These are phyloP conservation scores for Thamnophis elegans DNA, from an alignment of 2,797 vertebrate genomes.

Conservation along the genomic window DNA sequence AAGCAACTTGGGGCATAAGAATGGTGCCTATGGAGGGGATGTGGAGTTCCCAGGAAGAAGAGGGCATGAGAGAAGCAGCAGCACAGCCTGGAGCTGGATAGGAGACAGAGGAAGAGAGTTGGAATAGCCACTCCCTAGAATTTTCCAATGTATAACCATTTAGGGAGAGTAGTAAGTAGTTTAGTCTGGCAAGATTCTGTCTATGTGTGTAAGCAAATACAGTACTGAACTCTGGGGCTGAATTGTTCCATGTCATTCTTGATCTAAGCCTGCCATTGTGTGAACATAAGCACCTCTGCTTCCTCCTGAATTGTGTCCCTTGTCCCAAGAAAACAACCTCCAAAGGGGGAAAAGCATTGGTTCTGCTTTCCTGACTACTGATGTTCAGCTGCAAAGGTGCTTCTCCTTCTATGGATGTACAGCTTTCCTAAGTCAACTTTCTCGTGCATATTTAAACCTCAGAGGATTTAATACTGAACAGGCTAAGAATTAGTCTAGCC, in stretches of 20 bases:
- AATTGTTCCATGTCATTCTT: neutral
- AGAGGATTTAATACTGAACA: neutral
- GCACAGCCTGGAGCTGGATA: neutral
- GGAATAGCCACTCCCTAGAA: neutral
- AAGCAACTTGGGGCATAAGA: neutral
- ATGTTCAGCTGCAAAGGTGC: neutral
- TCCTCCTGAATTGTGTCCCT: neutral
- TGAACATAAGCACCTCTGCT: neutral
- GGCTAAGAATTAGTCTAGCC: neutral
- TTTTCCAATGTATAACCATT: neutral
- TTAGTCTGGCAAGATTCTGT: neutral
- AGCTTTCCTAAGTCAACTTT: neutral
- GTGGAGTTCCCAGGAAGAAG: neutral
- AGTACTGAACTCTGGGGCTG: neutral
- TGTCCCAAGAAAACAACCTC: neutral
- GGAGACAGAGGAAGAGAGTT: neutral
- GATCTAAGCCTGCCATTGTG: neutral
- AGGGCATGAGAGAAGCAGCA: neutral
- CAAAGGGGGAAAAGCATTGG: neutral
- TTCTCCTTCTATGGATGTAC: neutral
- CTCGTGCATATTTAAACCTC: neutral
- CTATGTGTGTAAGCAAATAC: neutral
- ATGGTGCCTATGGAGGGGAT: neutral
- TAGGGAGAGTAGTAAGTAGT: neutral
- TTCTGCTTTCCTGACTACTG: neutral